phyloP scores from a whole-genome alignment of 2,113 vertebrate genomes.

The Hirundichthys speculiger region DNA sequence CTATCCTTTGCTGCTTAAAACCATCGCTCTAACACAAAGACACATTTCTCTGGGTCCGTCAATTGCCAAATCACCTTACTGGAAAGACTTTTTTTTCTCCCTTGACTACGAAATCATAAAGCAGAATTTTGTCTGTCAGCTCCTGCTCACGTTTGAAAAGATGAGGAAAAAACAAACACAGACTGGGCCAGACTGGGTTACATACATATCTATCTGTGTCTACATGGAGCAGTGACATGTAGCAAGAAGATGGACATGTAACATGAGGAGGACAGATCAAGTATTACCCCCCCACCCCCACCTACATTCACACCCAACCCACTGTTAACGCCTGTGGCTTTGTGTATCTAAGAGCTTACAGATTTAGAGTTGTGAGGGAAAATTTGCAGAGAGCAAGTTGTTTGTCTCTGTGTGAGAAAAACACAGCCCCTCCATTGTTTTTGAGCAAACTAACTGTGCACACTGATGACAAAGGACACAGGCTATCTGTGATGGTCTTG shows the following conservation, averaged over 20 bases:
- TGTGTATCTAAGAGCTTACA: conserved; percentile 16
- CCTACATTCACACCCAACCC: neutral
- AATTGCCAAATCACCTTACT: conserved; percentile 16
- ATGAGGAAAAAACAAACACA: neutral
- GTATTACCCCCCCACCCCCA: conserved; percentile 1
- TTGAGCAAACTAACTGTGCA: conserved; percentile 10
- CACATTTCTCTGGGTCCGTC: conserved; percentile 11
- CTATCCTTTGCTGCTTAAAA: conserved; percentile 13
- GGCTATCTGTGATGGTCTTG: conserved; percentile 1
- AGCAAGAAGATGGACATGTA: conserved; percentile 47
- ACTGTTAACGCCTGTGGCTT: conserved; percentile 10
- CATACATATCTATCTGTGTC: conserved; percentile 38
- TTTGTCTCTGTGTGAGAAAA: too few relatives aligned
- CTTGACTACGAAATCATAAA: conserved; percentile 10
- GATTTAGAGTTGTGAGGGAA: neutral
- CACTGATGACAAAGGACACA: conserved; percentile 3
- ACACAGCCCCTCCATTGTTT: neutral
- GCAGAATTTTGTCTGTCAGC: conserved; percentile 20
- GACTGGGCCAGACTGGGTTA: neutral
- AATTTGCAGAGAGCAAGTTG: conserved; percentile 1
- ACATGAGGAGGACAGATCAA: conserved; percentile 32
- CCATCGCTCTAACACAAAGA: conserved; percentile 3
- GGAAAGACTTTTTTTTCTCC: conserved; percentile 16
- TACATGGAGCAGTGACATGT: conserved; percentile 25
- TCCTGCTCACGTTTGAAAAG: conserved; percentile 3